Base-by-base conservation (phyloP, 2,113 vertebrate species). In the Tapirus terrestris region DNA sequence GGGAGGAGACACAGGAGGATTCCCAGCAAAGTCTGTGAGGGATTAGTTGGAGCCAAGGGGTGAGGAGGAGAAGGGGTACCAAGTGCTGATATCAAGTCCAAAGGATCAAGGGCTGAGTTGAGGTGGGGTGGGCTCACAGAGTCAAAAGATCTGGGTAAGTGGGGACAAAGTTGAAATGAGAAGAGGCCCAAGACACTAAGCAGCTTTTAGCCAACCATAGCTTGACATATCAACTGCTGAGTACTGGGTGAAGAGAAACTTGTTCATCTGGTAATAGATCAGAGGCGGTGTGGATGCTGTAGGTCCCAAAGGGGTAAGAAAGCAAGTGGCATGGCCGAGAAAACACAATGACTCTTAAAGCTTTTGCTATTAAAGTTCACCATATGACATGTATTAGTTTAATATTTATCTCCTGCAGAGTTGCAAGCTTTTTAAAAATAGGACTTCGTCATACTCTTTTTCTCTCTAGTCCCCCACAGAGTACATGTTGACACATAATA, bases 1-100 rank as follows among this genome's bases (percentile, higher is more conserved):
- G 2, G 17, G 1, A 45, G 3, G 7, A 39, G 39, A 20, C 1
- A 27, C 2, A n/a, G 10, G 9, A 79, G 43, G 2, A 33, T 51
- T 25, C 16, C 43, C 43, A 25, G 45, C 2, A 16, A 53, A 31
- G 3, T 25, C 29, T 21, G 2, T 6, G 5, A 36, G 20, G 31
- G 17, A 6, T 18, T 58, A 16, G 16, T 0, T 45, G 51, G 13
- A n/a, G 45, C 14, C 17, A 8, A 27, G 39, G 23, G 11, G 14
- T 56, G 56, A 51, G 14, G 29, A 36, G 14, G 29, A 36, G 25
- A 10, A 72, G 20, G 31, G 10, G 4, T 1, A 51, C 16, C 31
- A 43, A 33, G 51, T 4, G 13, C 56, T 36, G 43, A 39, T 7
- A 13, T 17, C 17, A 25, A 27, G 36, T 20, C 36, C 17, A 17